A percentile compares a stretch with the other conserved stretches of the same genome.
Conservation (phyloP, 1,140 invertebrate species). For the Penaeus chinensis region DNA sequence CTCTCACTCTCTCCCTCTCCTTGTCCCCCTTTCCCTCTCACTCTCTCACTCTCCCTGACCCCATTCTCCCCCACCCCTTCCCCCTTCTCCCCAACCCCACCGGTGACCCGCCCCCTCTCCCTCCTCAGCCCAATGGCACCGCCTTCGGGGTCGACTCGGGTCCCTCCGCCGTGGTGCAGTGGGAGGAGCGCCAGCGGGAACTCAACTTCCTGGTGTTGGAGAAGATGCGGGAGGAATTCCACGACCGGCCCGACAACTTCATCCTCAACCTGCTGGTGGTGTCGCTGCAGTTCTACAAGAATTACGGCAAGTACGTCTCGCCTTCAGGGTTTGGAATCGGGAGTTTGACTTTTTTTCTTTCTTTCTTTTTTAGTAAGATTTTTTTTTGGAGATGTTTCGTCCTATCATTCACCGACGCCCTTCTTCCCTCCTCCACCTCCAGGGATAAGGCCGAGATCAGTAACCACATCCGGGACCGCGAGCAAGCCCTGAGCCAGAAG, state of each 20-base stretch:
- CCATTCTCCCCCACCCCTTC: no score
- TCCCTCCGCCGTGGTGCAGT: slow-evolving; percentile 63
- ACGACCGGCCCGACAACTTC: slow-evolving; percentile 76
- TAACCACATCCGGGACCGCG: slow-evolving; percentile 65
- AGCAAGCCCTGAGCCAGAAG: slow-evolving; percentile 68
- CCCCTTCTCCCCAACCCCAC: not conserved
- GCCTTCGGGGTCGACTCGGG: not conserved
- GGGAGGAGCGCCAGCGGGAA: slow-evolving; percentile 69
- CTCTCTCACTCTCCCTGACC: no score
- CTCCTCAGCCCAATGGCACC: slow-evolving; percentile 3
- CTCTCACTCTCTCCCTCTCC: no score
- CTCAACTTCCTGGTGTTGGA: slow-evolving; percentile 66
- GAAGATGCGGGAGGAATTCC: slow-evolving; percentile 73
- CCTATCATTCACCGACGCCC: no score
- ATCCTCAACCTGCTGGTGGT: slow-evolving; percentile 82
- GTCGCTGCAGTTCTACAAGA: slow-evolving; percentile 81
- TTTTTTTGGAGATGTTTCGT: no score
- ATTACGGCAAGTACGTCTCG: slow-evolving; percentile 78
- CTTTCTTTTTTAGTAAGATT: not conserved
- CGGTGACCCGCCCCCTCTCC: not conserved
- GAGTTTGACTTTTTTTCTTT: not conserved
- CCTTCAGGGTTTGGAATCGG: not conserved
- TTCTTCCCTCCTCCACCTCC: slow-evolving; percentile 50
- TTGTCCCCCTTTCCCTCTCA: no score
- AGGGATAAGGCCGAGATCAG: slow-evolving; percentile 68